Conservation (phyloP, 2,113 vertebrate species). For the Caranx ignobilis region DNA sequence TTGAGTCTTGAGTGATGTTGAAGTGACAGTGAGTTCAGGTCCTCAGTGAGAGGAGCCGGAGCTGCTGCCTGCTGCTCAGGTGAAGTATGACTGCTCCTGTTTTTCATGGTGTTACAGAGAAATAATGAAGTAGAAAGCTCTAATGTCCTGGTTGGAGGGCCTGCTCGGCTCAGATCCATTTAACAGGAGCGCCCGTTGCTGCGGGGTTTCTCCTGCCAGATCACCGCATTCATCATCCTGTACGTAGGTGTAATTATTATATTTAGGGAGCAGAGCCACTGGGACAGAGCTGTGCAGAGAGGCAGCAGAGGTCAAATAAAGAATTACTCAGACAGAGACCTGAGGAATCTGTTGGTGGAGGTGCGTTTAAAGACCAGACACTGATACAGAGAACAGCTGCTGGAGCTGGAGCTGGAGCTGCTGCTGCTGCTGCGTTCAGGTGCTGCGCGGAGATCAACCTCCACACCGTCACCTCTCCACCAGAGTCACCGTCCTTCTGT, state of each 20-base stretch:
- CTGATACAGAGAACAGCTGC: slow-evolving; percentile 1
- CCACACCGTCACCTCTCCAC: too few relatives aligned
- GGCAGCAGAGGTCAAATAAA: slow-evolving; percentile 49
- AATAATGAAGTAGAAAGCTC: slow-evolving; percentile 63
- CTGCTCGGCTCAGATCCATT: slow-evolving; percentile 52
- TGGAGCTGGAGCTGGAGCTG: background rate
- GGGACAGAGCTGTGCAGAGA: slow-evolving; percentile 44
- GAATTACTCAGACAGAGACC: slow-evolving; percentile 47
- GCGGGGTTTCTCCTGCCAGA: slow-evolving; percentile 46
- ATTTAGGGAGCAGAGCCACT: slow-evolving; percentile 63
- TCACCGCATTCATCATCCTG: slow-evolving; percentile 60
- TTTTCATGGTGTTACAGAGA: slow-evolving; percentile 55
- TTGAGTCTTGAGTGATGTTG: too few relatives aligned
- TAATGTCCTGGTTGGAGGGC: slow-evolving; percentile 40
- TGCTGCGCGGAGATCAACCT: too few relatives aligned
- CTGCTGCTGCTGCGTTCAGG: too few relatives aligned
- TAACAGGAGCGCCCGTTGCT: slow-evolving; percentile 44
- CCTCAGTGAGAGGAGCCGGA: background rate
- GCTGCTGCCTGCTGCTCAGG: slow-evolving; percentile 49
- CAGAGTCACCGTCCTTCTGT: too few relatives aligned
- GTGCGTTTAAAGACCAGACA: slow-evolving; percentile 13
- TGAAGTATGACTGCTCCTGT: slow-evolving; percentile 56
- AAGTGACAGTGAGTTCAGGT: too few relatives aligned
- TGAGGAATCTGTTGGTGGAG: slow-evolving; percentile 35
- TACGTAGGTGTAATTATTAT: slow-evolving; percentile 63